Evolutionary conservation across 2,113 vertebrate genomes (phyloP).

Genomic region (Leptosomus discolor): DNA sequence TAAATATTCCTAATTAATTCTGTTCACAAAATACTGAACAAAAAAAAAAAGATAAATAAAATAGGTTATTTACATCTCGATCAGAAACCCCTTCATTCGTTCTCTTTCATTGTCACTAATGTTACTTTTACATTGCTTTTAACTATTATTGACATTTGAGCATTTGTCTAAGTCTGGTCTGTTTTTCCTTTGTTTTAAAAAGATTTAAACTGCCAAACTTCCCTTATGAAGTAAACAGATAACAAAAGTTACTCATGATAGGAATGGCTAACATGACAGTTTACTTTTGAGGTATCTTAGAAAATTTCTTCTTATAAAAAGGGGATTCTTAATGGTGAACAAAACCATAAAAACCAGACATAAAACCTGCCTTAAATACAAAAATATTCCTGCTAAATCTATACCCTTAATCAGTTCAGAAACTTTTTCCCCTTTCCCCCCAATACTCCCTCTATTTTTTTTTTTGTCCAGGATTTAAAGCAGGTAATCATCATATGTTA

Average conservation of each 20-base stretch:
- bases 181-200: not conserved
- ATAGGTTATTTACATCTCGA: not conserved
- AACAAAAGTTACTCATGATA: not conserved
- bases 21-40: not conserved
- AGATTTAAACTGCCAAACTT: not conserved
- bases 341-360: not conserved
- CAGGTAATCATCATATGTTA: not conserved
- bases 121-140: not conserved
- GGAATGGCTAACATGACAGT: accelerated
- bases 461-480: not conserved
- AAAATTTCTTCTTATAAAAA: not conserved
- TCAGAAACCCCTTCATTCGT: not conserved
- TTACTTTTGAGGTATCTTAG: not conserved
- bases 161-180: not conserved
- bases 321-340: not conserved
- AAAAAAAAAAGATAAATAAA: not conserved
- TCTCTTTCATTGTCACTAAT: not conserved
- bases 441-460: accelerated
- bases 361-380: not conserved
- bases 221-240: not conserved
- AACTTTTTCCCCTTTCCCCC: not conserved
- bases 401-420: not conserved
- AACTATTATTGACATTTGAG: not conserved
- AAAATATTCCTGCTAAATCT: not conserved
- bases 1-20: not conserved